Base-by-base conservation (phyloP, 2,888 invertebrate species). In the Myopa testacea region DNA sequence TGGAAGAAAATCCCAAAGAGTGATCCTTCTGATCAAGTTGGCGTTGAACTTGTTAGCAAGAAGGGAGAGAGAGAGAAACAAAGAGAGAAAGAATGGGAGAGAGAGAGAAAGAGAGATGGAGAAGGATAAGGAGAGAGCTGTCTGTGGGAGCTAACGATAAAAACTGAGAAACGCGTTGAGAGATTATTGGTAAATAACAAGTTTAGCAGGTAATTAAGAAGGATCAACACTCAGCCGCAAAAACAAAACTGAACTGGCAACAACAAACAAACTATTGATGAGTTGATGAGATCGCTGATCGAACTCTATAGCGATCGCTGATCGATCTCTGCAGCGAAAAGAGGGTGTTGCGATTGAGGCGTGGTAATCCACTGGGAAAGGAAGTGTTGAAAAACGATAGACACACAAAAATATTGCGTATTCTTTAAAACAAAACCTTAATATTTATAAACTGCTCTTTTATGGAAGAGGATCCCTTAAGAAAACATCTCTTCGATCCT, bases 191-290 rank as follows among this genome's bases (percentile, higher is more conserved):
- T 74, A 74, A 74, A 74, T 52, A 65, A 45, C 10, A 50, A 74
- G 65, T 45, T 74, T 65, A 65, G 52, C 74, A 65, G 52, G 50
- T 74, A 63, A 37, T 74, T 74, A 74, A 50, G 10, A 10, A 65
- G 65, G 65, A 74, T 74, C 74, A 74, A 65, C 34, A 63, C 50
- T 74, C 63, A 74, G 74, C 73, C 73, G 73, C 73, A 63, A 14
- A 14, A 50, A n/a, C n/a, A n/a, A 26, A 26, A 26, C 26, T 73
- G 26, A 73, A 62, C 73, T 73, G 73, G 40, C 73, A 63, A 55
- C 14, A 26, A 62, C 62, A 73, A 55, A 73, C 62, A 73, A 62
- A 55, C 34, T 52, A 4, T 38, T 58, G 58, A 38, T 71, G 16
- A 58, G 55, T 71, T 58, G 71, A 71, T 55, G 58, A 71, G 71